Evolutionary conservation across 92 coral and sea anemone species (phyloP).

Genomic region (Ricordea florida): DNA sequence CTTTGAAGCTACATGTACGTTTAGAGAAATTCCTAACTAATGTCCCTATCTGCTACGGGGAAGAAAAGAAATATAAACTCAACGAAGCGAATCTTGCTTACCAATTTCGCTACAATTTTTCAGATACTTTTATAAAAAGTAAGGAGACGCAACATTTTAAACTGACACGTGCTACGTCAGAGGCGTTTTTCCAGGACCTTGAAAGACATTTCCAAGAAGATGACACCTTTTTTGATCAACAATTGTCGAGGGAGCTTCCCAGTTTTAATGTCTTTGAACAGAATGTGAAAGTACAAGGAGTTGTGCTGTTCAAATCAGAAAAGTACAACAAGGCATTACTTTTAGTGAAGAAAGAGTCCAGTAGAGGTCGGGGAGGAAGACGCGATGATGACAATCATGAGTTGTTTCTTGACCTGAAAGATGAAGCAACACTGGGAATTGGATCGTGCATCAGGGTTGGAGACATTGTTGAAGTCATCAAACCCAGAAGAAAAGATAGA

Average conservation of each 20-base stretch:
- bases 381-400: background rate
- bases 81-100: background rate
- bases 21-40: background rate
- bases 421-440: background rate
- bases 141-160: background rate
- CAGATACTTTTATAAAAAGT: background rate
- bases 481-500: background rate
- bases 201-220: background rate
- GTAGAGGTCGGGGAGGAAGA: background rate
- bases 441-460: slow-evolving; percentile 9
- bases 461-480: slow-evolving; percentile 22
- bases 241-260: too few species aligned
- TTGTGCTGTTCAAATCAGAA: background rate
- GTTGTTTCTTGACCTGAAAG: background rate
- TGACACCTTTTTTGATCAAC: background rate
- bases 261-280: slow-evolving; percentile 6
- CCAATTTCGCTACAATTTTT: background rate
- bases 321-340: background rate
- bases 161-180: background rate
- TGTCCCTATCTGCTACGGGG: background rate
- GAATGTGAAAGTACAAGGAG: slow-evolving; percentile 5
- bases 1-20: background rate
- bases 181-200: slow-evolving; percentile 9
- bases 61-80: background rate
- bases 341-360: background rate